Evolutionary conservation across 2,888 invertebrate genomes (phyloP).

Genomic region (Crocallis elinguaria): DNA sequence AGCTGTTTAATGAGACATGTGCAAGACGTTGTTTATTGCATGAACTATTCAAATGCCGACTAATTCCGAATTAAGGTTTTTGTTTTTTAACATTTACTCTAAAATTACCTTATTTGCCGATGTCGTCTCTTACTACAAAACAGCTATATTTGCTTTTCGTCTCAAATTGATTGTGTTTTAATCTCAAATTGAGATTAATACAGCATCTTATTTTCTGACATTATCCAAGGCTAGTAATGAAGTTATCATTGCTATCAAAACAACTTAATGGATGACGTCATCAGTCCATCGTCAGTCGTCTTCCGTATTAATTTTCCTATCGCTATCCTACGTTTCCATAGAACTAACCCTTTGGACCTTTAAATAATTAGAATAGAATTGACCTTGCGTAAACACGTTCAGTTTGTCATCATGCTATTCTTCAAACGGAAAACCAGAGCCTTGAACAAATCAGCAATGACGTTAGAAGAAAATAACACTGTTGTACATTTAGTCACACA

Average conservation of each 20-base stretch:
- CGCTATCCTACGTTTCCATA: slow-evolving; percentile 37
- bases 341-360: slow-evolving; percentile 43
- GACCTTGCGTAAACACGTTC: slow-evolving; percentile 15
- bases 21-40: background rate
- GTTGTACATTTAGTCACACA: background rate
- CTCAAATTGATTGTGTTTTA: too few species aligned
- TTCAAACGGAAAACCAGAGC: background rate
- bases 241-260: slow-evolving; percentile 5
- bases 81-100: background rate
- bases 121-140: background rate
- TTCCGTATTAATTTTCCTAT: slow-evolving; percentile 33
- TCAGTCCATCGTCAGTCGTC: slow-evolving; percentile 15
- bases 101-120: background rate
- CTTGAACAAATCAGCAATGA: background rate
- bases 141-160: too few species aligned
- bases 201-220: too few species aligned
- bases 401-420: slow-evolving; percentile 12
- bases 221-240: too few species aligned
- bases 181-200: too few species aligned
- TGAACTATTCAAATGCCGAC: background rate
- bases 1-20: background rate
- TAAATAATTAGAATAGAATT: too few species aligned
- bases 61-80: background rate
- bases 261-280: slow-evolving; percentile 12
- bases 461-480: background rate